phyloP scores from a whole-genome alignment of 2,797 vertebrate genomes.

The Etheostoma perlongum region DNA sequence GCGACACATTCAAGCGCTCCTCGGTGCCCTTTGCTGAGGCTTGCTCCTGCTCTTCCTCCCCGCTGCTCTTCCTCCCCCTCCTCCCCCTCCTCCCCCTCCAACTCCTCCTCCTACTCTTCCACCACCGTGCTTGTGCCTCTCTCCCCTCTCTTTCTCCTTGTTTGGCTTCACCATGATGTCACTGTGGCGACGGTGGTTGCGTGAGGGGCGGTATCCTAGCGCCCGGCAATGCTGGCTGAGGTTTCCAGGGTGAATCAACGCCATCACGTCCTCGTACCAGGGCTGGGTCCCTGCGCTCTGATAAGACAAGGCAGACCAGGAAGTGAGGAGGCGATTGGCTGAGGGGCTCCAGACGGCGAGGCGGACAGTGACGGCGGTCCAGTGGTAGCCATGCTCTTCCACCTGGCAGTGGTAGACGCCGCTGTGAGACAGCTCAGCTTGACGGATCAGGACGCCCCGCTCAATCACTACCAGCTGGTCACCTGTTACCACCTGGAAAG shows the following conservation, averaged over 20 bases:
- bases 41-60: constrained; percentile 86
- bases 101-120: constrained; percentile 59
- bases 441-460: constrained; percentile 85
- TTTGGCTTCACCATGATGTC: constrained; percentile 23
- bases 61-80: constrained; percentile 66
- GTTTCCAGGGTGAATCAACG: constrained; percentile 80
- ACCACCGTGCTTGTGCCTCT: constrained; percentile 76
- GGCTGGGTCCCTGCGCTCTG: constrained; percentile 63
- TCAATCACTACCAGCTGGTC: constrained; percentile 87
- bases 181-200: constrained; percentile 70
- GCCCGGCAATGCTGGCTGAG: constrained; percentile 83
- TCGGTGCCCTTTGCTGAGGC: constrained; percentile 83
- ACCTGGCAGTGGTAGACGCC: constrained; percentile 89
- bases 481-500: constrained; percentile 79
- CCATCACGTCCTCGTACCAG: constrained; percentile 84
- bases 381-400: constrained; percentile 88
- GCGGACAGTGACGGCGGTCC: constrained; percentile 85
- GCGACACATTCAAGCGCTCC: constrained; percentile 76
- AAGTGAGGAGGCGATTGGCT: constrained; percentile 58
- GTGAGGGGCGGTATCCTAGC: constrained; percentile 77
- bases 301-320: constrained; percentile 58
- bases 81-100: constrained; percentile 38
- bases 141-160: constrained; percentile 68
- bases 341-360: constrained; percentile 83
- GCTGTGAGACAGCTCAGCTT: constrained; percentile 80